Conservation (phyloP, 2,888 invertebrate species). For the Lumbricus terrestris region DNA sequence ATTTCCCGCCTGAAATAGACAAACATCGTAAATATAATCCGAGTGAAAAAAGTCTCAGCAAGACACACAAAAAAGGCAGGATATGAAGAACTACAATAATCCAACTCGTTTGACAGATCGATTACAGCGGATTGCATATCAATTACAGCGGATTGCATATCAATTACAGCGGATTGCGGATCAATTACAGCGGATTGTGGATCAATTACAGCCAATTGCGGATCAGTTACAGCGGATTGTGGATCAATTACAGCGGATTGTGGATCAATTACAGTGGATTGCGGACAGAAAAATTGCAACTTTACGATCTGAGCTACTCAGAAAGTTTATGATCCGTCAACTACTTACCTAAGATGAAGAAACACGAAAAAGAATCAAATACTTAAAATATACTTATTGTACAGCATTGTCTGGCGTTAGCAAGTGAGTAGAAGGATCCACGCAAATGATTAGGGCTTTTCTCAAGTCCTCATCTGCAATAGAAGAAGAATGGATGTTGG, state of each 20-base stretch:
- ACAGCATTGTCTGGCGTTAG: not conserved
- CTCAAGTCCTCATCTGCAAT: constrained; percentile 18
- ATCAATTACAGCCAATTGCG: no score
- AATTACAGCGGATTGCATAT: not conserved
- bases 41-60: not conserved
- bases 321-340: not conserved
- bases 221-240: no score
- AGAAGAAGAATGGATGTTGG: constrained; percentile 15
- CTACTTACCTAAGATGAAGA: not conserved
- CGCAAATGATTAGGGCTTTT: constrained; percentile 8
- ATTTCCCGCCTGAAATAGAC: constrained; percentile 75
- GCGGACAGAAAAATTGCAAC: not conserved
- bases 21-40: not conserved
- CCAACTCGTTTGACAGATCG: not conserved
- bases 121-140: not conserved
- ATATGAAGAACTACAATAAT: not conserved
- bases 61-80: not conserved
- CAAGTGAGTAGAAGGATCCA: not conserved
- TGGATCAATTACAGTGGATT: no score
- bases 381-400: constrained; percentile 14
- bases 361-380: constrained; percentile 5
- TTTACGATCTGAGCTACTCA: not conserved
- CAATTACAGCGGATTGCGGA: not conserved
- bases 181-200: not conserved
- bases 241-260: no score